Evolutionary conservation across 2,113 vertebrate species (phyloP), one percentile per base, ranked within the genome.

Genomic region (Plectropomus leopardus): DNA sequence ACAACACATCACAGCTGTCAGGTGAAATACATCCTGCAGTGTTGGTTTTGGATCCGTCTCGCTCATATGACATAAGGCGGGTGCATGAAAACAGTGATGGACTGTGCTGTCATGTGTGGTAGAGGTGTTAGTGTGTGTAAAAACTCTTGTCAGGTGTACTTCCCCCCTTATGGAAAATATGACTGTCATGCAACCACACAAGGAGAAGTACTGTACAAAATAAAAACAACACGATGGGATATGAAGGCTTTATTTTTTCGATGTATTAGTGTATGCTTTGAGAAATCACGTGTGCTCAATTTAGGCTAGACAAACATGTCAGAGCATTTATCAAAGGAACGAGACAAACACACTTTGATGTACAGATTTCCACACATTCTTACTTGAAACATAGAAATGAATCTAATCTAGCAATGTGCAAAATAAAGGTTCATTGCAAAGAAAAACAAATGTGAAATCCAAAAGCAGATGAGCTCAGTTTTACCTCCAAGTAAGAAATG

Each of bases 1-100:
- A 67, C 42, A 61, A 51, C 66, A 76, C 72, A 78, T 76, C 63
- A 80, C 70, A 83, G 65, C 65, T 81, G 82, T 83, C 90, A 86
- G 75, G 51, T 57, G 28, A 61, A 86, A 68, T 30, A 51, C 28
- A 71, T 76, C 54, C 28, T 72, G 9, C 2, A 15, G 19, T 84
- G 76, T 86, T 88, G 57, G 17, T 86, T 83, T 87, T 82, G 71
- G 77, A 92, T 78, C 10, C 0, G 4, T 69, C 61, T 71, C 1
- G 1, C 42, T 57, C 40, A 14, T 28, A 32, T 51, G 48, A 74
- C 30, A 68, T 15, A 26, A n/a, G 55, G 10, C 5, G 14, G 58
- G 19, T 76, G 60, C 32, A 48, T 57, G 42, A 68, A 42, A 74
- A 66, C 48, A 65, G 51, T 47, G 65, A 80, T 58, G 21, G 32